phyloP scores from a whole-genome alignment of 1,140 invertebrate species.

The Drosophila rhopaloa region DNA sequence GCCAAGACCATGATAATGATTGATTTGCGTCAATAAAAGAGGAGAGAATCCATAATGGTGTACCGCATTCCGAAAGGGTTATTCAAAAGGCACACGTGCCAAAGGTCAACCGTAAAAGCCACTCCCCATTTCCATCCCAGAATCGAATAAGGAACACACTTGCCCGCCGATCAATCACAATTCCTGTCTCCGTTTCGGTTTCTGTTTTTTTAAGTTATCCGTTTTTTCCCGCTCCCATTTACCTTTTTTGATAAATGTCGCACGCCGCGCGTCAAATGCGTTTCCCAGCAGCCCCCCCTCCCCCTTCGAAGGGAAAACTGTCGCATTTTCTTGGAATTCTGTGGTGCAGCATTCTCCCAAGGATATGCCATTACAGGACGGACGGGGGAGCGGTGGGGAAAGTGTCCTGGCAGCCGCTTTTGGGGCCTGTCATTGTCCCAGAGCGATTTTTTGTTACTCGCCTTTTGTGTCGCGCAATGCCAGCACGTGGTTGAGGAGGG shows the following conservation, averaged over 20 bases:
- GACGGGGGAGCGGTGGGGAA: slow-evolving; percentile 14
- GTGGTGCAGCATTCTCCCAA: slow-evolving; percentile 66
- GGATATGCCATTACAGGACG: slow-evolving; percentile 67
- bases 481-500: slow-evolving; percentile 35
- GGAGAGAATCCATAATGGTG: slow-evolving; percentile 4
- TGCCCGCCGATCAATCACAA: slow-evolving; percentile 79
- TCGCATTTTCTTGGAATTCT: slow-evolving; percentile 73
- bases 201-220: slow-evolving; percentile 47
- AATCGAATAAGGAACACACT: slow-evolving; percentile 42
- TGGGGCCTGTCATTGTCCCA: slow-evolving; percentile 68
- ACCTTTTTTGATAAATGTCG: slow-evolving; percentile 77
- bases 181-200: slow-evolving; percentile 43
- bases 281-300: slow-evolving; percentile 26
- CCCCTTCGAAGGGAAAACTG: slow-evolving; percentile 43
- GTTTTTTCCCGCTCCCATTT: slow-evolving; percentile 31
- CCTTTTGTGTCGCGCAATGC: slow-evolving; percentile 34
- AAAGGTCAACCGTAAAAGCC: slow-evolving; percentile 37
- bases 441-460: slow-evolving; percentile 74
- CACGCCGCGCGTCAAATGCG: slow-evolving; percentile 70
- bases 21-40: slow-evolving; percentile 58
- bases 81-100: slow-evolving; percentile 51
- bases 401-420: slow-evolving; percentile 63
- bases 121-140: slow-evolving; percentile 17
- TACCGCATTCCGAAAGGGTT: slow-evolving; percentile 46
- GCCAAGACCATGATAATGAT: slow-evolving; percentile 49